Base-by-base conservation (phyloP, 2,797 vertebrate species). In the Molossus alvarezi region DNA sequence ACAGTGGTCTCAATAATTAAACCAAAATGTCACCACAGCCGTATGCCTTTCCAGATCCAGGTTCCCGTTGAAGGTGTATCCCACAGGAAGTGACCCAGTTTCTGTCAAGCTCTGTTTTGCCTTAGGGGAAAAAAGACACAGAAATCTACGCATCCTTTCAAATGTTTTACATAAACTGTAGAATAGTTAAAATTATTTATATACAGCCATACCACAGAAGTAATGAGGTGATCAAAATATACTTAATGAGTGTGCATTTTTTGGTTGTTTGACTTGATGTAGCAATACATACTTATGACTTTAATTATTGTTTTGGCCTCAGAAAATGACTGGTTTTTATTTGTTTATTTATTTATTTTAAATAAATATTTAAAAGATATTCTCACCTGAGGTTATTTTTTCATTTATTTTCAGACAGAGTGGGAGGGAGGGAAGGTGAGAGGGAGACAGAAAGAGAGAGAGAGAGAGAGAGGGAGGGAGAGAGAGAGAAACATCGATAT, bases 1-100 rank as follows among this genome's bases (percentile, higher is more conserved):
- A 97, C 80, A 98, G 91, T 97, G 95, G 65, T 91, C 94, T 96
- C 95, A 53, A 77, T 98, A 98, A 99, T 98, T 98, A 98, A 98
- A 97, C 83, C 57, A 91, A 98, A 98, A 98, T 98, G 98, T 98
- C 98, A 98, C 94, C 57, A 65, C 75, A 81, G 88, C 92, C 97
- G 85, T 97, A 94, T 95, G 95, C 72, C 80, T 97, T 88, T 77
- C 89, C 62, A 0, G 8, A 94, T 92, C 95, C 96, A 95, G 95
- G 97, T 98, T 94, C 89, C 94, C 92, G 92, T 97, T 81, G 95
- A 97, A 97, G 81, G 94, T 98, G 85, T 97, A 25, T 98, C 97
- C 90, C 92, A 72, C 15, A 97, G 96, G 96, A 98, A 97, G 92
- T 88, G 64, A 14, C 90, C 95, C 95, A 91, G 93, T 98, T 98